Base-by-base conservation (phyloP, 37 sponge, comb jelly and placozoan species). In the Chondrilla cf. caribensis region DNA sequence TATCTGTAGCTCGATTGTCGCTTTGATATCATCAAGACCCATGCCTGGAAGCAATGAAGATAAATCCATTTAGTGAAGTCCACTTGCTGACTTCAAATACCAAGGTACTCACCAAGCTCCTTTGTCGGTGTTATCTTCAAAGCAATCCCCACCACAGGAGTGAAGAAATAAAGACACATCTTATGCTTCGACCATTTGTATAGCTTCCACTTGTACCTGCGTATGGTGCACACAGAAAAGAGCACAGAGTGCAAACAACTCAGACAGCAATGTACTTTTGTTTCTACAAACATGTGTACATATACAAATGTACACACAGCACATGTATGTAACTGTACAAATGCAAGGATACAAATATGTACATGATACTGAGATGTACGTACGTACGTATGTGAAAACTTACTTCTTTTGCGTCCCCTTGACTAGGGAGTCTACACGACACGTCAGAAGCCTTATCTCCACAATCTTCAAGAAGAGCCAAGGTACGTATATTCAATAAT, bases 141-240 rank as follows among this genome's bases (percentile, higher is more conserved):
- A 67, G 68, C 29, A 17, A 67, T 32, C 17, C 35, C 68, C 26
- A 67, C 68, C 68, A 67, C 35, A 25, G 68, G 68, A 28, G 31
- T 28, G 14, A 67, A 28, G 68, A 67, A 67, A 17, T 33, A 6
- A 67, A 67, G 15, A 28, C 32, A 33, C 31, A 67, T 6, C 33
- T 29, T 6, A 25, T 67, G 35, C 68, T 67, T 67, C 17, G 68
- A 33, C 68, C 68, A 67, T 33, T 32, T 67, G 68, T 67, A 33
- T 67, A 67, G 31, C 35, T 17, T 8, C 68, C 68, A 67, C 35
- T 29, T 67, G 68, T 67, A 67, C 31, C 68, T 67, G 68, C 29
- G 29, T 33, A n/a, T 26, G 60, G 25, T 3, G 25, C 3, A n/a
- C 60, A 59, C 3, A 9, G 25, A n/a, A 8, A 26, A 26, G 22